Evolutionary conservation across 2,888 invertebrate species (phyloP), one percentile per base, ranked within the genome.

Genomic region (Hypercompe scribonia): DNA sequence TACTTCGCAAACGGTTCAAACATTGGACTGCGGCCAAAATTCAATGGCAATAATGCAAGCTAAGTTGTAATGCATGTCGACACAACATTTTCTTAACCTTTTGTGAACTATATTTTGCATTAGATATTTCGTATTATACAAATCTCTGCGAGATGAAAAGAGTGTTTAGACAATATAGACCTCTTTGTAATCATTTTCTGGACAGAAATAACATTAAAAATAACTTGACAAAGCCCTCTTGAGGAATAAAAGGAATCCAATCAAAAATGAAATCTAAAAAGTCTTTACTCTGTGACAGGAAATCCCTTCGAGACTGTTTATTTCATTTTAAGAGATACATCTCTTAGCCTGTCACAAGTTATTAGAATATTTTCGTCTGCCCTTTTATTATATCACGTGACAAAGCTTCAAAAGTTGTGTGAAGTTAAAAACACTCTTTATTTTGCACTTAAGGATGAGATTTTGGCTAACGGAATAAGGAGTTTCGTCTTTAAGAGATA

Each of bases 1-100:
- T 87, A 87, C 84, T 84, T 86, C 79, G 85, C 88, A 84, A 90
- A 89, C 86, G 85, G 87, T 88, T 89, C 87, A 89, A 90, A 89
- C 83, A 89, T 89, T 92, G 92, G 92, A 89, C 83, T 76, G 70
- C 79, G 81, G 90, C 92, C 92, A 92, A 84, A 84, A 87, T 85
- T 78, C 84, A 84, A 84, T 81, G 82, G 77, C 87, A 84, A 86
- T 85, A 86, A 85, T 83, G 84, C 82, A 82, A 84, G 85, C 86
- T 87, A 87, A 88, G 86, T 87, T 87, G 84, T 86, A 86, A 82
- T 81, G 80, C 82, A 84, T 86, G 82, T 81, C 81, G 67, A 76
- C 71, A 78, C 71, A 82, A 82, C 82, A 82, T 78, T 77, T 83
- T 81, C 77, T 79, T 83, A 78, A 81, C 81, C 83, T 82, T 76